Percentiles rank a stretch among this genome's conserved stretches.
Evolutionary conservation across 1,140 invertebrate genomes (phyloP).

Genomic region (Heliconius nattereri): DNA sequence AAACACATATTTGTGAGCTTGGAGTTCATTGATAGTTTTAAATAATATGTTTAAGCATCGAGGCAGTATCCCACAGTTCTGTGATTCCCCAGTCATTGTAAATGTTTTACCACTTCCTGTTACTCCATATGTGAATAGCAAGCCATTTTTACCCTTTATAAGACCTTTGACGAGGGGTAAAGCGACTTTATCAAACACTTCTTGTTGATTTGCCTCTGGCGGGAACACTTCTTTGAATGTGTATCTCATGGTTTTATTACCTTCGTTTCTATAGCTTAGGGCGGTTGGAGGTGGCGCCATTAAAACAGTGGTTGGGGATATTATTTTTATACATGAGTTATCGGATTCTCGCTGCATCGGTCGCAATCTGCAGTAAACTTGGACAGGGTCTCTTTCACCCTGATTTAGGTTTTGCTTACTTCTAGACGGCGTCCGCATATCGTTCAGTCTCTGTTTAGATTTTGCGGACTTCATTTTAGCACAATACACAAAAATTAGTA

Average conservation of each 20-base stretch:
- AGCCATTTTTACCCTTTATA: conserved; percentile 91
- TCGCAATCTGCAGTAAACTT: conserved; percentile 92
- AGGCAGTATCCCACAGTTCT: conserved; percentile 93
- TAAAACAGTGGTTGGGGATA: conserved; percentile 86
- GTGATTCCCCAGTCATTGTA: conserved; percentile 93
- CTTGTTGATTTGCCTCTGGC: conserved; percentile 88
- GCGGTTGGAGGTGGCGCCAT: conserved; percentile 85
- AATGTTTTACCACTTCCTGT: conserved; percentile 98
- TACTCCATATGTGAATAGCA: conserved; percentile 97
- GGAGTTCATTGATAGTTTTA: conserved; percentile 90
- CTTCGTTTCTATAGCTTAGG: conserved; percentile 83
- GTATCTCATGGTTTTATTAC: conserved; percentile 87
- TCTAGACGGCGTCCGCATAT: conserved; percentile 70
- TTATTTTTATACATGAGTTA: conserved; percentile 86
- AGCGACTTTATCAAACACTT: conserved; percentile 92
- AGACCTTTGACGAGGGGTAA: conserved; percentile 92
- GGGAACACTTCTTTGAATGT: conserved; percentile 93
- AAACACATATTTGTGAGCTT: conserved; percentile 92
- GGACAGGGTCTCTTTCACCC: conserved; percentile 85
- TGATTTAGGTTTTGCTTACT: conserved; percentile 68
- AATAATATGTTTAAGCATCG: conserved; percentile 95
- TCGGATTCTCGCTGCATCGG: conserved; percentile 87
- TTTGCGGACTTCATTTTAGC: conserved; percentile 71
- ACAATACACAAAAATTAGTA: conserved; percentile 37
- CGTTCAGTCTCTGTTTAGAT: conserved; percentile 72